Conservation (phyloP, 1,140 invertebrate genomes). For the Drosophila lowei region DNA sequence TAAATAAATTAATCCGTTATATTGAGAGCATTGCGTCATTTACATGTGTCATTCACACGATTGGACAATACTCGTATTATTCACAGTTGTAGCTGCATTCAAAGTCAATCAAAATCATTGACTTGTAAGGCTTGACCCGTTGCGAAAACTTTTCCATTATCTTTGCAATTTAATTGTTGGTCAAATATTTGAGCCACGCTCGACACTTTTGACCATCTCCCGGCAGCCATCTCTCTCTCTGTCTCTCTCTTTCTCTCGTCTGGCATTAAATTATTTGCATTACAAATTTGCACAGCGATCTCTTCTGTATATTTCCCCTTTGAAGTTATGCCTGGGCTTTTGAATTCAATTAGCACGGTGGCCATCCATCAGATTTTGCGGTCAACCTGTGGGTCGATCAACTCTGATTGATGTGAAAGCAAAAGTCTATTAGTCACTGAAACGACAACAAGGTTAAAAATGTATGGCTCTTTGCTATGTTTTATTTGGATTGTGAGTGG, state of each 20-base stretch:
- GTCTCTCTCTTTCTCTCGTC: constrained; percentile 35
- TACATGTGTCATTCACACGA: constrained; percentile 60
- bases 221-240: no score
- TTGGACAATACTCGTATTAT: constrained; percentile 11
- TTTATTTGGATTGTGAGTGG: constrained; percentile 12
- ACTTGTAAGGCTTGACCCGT: constrained; percentile 29
- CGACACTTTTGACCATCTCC: constrained; percentile 30
- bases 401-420: constrained; percentile 66
- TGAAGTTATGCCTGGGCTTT: constrained; percentile 33
- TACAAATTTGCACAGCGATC: constrained; percentile 48
- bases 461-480: constrained; percentile 15
- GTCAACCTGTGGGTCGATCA: constrained; percentile 66
- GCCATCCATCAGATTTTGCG: constrained; percentile 49
- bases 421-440: constrained; percentile 51
- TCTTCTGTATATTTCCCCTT: constrained; percentile 3
- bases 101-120: constrained; percentile 24
- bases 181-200: constrained; percentile 45
- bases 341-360: constrained; percentile 62
- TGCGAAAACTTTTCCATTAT: constrained; percentile 25
- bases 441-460: constrained; percentile 21
- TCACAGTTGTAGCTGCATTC: constrained; percentile 1
- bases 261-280: constrained; percentile 44
- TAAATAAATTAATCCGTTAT: constrained; percentile 37
- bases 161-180: constrained; percentile 18
- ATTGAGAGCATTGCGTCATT: constrained; percentile 57